Evolutionary conservation across 2,888 invertebrate species (phyloP).

Genomic region (Pachliopta kotzebuea): DNA sequence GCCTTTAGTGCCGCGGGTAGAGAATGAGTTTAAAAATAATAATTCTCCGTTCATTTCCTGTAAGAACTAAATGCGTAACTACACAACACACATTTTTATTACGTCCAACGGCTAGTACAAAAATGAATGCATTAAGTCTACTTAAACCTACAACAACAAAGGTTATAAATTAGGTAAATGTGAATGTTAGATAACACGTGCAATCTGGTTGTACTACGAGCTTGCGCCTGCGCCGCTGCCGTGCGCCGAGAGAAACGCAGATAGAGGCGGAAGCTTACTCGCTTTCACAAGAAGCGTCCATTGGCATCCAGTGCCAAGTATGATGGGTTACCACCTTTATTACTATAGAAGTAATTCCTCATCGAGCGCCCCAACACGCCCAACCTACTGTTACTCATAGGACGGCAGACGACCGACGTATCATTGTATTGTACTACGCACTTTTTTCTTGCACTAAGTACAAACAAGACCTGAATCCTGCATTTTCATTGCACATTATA

Average conservation of each 20-base stretch:
- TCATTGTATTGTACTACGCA: background rate
- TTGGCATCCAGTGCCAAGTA: no score
- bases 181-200: constrained; percentile 77
- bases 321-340: no score
- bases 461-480: background rate
- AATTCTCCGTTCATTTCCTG: constrained; percentile 4
- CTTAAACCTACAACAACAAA: constrained; percentile 73
- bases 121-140: constrained; percentile 53
- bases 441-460: no score
- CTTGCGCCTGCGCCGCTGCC: constrained; percentile 54
- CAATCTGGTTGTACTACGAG: constrained; percentile 63
- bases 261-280: background rate
- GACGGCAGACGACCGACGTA: background rate
- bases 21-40: constrained; percentile 14
- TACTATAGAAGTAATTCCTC: background rate
- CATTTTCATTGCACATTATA: background rate
- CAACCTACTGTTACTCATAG: background rate
- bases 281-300: background rate
- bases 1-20: constrained; percentile 3
- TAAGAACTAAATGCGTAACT: constrained; percentile 22
- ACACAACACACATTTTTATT: constrained; percentile 23
- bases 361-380: background rate
- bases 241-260: background rate
- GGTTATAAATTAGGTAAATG: constrained; percentile 73
- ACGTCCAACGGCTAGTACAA: constrained; percentile 57